Percentiles rank a stretch among this genome's conserved stretches.
Evolutionary conservation across 2,888 invertebrate species (phyloP).

Genomic region (Clostera curtula): DNA sequence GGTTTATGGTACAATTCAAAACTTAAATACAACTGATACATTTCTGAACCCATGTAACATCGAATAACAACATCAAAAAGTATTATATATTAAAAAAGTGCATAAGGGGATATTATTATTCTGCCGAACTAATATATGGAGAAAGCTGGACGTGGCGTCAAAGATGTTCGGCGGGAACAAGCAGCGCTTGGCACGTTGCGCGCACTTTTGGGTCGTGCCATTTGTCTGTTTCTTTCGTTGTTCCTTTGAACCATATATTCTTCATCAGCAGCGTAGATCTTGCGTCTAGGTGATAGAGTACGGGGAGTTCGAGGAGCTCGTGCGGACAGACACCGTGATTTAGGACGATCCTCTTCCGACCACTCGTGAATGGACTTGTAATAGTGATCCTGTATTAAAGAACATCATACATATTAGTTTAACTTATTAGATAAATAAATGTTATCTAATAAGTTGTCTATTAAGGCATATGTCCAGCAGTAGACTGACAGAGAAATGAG

Average conservation of each 20-base stretch:
- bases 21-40: no score
- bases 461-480: no score
- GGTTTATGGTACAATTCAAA: no score
- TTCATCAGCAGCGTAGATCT: slow-evolving; percentile 26
- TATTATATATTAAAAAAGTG: neutral
- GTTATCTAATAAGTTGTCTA: no score
- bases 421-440: no score
- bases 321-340: slow-evolving; percentile 56
- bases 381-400: slow-evolving; percentile 46
- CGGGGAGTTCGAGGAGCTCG: slow-evolving; percentile 44
- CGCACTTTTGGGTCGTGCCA: slow-evolving; percentile 46
- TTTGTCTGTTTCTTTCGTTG: slow-evolving; percentile 47
- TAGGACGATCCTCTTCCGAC: slow-evolving; percentile 47
- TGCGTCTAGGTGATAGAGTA: slow-evolving; percentile 40
- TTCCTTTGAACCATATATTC: slow-evolving; percentile 43
- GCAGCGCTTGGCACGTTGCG: slow-evolving; percentile 46
- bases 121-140: slow-evolving; percentile 44
- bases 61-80: neutral
- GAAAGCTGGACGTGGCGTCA: slow-evolving; percentile 62
- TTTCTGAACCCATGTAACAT: no score
- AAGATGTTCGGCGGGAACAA: slow-evolving; percentile 47
- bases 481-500: no score
- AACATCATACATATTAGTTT: slow-evolving; percentile 2
- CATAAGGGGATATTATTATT: neutral
- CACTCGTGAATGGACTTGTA: slow-evolving; percentile 53